Conservation (phyloP, 2,797 vertebrate species). For the Xenops minutus region DNA sequence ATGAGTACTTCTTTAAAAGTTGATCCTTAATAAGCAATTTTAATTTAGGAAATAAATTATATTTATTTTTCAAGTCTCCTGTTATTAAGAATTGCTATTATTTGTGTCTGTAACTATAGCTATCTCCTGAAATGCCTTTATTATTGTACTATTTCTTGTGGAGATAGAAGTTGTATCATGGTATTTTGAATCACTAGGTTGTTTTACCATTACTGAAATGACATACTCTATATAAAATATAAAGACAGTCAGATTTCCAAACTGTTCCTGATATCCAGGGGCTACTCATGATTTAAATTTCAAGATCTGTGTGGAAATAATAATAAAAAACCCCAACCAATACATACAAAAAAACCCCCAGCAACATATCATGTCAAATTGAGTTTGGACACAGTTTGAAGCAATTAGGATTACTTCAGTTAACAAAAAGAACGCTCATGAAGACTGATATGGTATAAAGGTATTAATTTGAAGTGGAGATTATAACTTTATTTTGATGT, state of each 20-base stretch:
- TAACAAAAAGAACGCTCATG: conserved; percentile 42
- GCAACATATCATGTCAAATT: not conserved
- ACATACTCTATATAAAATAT: not conserved
- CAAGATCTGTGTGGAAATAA: not conserved
- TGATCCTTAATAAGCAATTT: not conserved
- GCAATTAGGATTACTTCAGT: conserved; percentile 48
- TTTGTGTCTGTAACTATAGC: not conserved
- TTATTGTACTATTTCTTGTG: not conserved
- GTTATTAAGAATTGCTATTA: not conserved
- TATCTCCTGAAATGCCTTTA: not conserved
- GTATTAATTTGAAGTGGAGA: conserved; percentile 61
- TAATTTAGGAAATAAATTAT: not conserved
- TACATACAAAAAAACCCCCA: not conserved
- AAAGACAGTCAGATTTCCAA: not conserved
- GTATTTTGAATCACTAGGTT: not conserved
- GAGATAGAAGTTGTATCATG: not conserved
- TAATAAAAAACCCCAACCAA: not conserved
- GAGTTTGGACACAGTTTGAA: conserved; percentile 47
- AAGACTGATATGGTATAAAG: conserved; percentile 30
- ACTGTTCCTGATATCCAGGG: not conserved
- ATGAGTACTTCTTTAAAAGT: not conserved
- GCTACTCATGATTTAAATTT: conserved; percentile 4
- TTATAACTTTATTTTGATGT: conserved; percentile 58
- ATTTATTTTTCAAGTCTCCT: not conserved
- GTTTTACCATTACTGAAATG: not conserved